These are phyloP conservation scores for Indri indri DNA, from an alignment of 2,113 vertebrate species.

Conservation along the genomic window DNA sequence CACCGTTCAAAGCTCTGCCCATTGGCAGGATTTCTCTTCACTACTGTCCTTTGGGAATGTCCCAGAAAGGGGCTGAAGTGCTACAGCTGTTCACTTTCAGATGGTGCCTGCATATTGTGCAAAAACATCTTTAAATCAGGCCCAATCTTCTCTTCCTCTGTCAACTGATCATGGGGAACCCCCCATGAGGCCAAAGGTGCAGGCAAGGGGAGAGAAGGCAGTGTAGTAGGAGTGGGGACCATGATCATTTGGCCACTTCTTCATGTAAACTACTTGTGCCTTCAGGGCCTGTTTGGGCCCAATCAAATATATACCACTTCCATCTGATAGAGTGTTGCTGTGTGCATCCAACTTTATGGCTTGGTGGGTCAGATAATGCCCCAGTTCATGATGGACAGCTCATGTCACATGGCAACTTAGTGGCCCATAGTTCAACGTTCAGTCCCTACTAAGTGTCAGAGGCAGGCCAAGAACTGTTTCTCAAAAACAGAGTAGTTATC, in stretches of 20 bases:
- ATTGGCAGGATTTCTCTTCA: neutral
- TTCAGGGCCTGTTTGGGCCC: neutral
- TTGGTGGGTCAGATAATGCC: neutral
- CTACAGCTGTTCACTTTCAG: neutral
- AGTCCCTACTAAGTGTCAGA: neutral
- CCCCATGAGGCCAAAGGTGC: neutral
- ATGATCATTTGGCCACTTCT: neutral
- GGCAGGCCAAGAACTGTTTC: neutral
- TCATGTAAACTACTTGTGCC: neutral
- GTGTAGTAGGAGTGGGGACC: neutral
- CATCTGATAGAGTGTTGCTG: neutral
- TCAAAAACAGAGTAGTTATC: neutral
- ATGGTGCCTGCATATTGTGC: neutral
- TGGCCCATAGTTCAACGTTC: neutral
- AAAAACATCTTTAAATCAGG: neutral
- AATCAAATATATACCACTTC: neutral
- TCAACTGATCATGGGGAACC: neutral
- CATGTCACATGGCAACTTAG: neutral
- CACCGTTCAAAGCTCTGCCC: neutral
- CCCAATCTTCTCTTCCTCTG: neutral
- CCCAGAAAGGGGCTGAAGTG: neutral
- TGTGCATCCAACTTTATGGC: neutral
- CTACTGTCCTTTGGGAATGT: neutral
- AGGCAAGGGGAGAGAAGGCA: neutral
- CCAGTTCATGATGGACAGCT: neutral